phyloP scores from a whole-genome alignment of 2,797 vertebrate species.

The Hafferia zeledoni region DNA sequence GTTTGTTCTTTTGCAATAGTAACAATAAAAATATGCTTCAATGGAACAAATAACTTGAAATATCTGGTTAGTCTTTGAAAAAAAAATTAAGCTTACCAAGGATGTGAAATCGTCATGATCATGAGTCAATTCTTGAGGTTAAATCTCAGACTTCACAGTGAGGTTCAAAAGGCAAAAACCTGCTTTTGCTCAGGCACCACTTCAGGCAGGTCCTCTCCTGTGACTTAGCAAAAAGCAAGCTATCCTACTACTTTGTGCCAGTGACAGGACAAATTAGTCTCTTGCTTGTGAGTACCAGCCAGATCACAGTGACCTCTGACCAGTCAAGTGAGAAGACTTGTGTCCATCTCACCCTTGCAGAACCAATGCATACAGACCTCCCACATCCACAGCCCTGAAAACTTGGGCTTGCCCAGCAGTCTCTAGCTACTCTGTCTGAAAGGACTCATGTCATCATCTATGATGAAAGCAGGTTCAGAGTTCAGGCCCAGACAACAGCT shows the following conservation, averaged over 20 bases:
- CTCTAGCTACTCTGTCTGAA: neutral
- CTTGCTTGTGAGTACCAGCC: neutral
- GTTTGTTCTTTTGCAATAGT: neutral
- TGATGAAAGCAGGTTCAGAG: neutral
- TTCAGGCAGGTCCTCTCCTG: neutral
- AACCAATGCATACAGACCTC: neutral
- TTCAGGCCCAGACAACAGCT: neutral
- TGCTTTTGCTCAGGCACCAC: neutral
- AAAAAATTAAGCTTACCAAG: neutral
- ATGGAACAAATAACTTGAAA: neutral
- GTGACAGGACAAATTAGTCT: neutral
- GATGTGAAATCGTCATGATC: neutral
- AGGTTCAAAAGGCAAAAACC: neutral
- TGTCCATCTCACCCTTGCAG: rapidly evolving
- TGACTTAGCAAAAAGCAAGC: neutral
- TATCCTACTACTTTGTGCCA: neutral
- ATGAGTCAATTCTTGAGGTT: neutral
- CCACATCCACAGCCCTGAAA: rapidly evolving
- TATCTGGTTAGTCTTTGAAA: neutral
- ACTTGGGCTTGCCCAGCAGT: neutral
- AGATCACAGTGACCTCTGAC: neutral
- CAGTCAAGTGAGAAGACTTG: neutral
- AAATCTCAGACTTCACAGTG: neutral
- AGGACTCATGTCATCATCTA: neutral
- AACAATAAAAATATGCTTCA: neutral